Conservation (phyloP, 2,888 invertebrate species). For the Candidula unifasciata region DNA sequence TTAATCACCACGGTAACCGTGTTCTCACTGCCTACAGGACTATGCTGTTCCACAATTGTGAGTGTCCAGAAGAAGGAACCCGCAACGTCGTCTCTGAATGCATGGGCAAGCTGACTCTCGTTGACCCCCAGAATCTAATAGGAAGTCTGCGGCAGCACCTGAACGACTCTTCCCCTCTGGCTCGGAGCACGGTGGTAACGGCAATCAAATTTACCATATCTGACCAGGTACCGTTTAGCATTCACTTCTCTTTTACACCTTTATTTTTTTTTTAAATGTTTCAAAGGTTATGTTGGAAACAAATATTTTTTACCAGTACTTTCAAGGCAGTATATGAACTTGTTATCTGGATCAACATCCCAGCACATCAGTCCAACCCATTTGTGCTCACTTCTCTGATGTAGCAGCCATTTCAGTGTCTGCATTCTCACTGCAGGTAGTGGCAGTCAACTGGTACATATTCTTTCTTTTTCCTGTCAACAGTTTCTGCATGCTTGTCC, state of each 20-base stretch:
- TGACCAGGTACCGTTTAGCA: slow-evolving; percentile 85
- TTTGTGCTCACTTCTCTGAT: too few species aligned
- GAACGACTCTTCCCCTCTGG: slow-evolving; percentile 78
- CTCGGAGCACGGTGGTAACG: slow-evolving; percentile 96
- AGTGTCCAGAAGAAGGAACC: slow-evolving; percentile 98
- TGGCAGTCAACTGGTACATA: too few species aligned
- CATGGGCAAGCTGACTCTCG: slow-evolving; percentile 93
- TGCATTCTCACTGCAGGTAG: too few species aligned
- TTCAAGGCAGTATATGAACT: too few species aligned
- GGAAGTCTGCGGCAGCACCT: slow-evolving; percentile 84
- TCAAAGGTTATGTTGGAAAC: not conserved
- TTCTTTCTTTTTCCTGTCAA: too few species aligned
- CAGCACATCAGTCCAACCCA: too few species aligned
- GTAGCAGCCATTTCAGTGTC: too few species aligned
- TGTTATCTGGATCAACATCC: too few species aligned
- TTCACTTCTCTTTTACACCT: not conserved
- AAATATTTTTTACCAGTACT: too few species aligned
- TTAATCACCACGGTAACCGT: too few species aligned
- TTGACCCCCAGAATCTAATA: slow-evolving; percentile 91
- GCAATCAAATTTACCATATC: slow-evolving; percentile 99
- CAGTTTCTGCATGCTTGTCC: too few species aligned
- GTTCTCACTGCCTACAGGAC: slow-evolving; percentile 76
- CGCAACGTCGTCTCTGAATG: slow-evolving; percentile 99
- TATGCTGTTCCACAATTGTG: slow-evolving; percentile 94
- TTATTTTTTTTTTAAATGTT: not conserved